phyloP scores from a whole-genome alignment of 2,888 invertebrate species.

The Drosophila pseudotalamancana region DNA sequence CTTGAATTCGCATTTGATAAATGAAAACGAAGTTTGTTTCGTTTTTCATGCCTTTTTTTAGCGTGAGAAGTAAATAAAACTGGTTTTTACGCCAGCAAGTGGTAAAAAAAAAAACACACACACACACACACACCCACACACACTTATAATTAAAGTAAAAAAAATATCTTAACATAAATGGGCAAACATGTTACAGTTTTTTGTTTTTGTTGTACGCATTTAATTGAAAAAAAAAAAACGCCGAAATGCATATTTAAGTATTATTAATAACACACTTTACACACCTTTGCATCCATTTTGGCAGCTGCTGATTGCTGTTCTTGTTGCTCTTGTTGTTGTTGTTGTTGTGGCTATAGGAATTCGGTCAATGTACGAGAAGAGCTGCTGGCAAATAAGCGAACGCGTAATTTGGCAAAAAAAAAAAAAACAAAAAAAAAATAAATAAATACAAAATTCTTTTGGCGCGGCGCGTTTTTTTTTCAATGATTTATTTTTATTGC shows the following conservation, averaged over 20 bases:
- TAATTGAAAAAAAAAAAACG: no score
- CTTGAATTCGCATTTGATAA: constrained; percentile 49
- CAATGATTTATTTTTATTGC: constrained; percentile 64
- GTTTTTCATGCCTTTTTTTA: not conserved
- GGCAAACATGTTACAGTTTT: no score
- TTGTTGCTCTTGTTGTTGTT: constrained; percentile 11
- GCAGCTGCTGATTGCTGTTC: constrained; percentile 24
- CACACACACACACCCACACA: not conserved
- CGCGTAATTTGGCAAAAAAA: constrained; percentile 49
- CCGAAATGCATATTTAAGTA: constrained; percentile 10
- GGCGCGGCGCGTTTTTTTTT: constrained; percentile 36
- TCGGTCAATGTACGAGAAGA: constrained; percentile 56
- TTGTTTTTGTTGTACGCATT: no score
- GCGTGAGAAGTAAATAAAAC: constrained; percentile 26
- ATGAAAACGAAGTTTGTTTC: constrained; percentile 35
- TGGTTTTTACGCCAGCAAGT: constrained; percentile 9
- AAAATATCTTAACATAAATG: no score
- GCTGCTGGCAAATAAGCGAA: constrained; percentile 37
- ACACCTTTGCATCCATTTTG: constrained; percentile 73
- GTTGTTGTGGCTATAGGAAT: constrained; percentile 24
- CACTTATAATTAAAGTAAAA: no score
- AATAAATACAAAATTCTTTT: no score
- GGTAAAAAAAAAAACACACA: not conserved
- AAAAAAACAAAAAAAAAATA: no score
- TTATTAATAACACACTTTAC: constrained; percentile 37